Evolutionary conservation across 2,113 vertebrate genomes (phyloP).

Genomic region (Corvus cornix): DNA sequence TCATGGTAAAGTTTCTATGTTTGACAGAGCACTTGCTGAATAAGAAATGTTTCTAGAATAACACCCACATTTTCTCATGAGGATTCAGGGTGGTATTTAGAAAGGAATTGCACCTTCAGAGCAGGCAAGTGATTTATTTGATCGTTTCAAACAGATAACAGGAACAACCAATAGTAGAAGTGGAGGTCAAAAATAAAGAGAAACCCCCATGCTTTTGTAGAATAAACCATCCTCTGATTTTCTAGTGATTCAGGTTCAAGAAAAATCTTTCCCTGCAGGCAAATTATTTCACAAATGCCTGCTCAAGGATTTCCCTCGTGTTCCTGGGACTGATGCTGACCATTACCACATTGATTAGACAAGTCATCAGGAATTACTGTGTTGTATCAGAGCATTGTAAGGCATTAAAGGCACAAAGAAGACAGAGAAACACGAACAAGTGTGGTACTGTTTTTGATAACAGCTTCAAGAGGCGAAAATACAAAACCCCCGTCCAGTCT

Average conservation of each 20-base stretch:
- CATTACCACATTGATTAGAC: not conserved
- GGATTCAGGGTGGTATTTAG: not conserved
- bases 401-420: not conserved
- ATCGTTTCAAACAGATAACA: not conserved
- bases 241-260: not conserved
- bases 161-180: not conserved
- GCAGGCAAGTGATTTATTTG: not conserved
- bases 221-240: not conserved
- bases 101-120: not conserved
- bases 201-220: not conserved
- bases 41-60: not conserved
- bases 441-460: not conserved
- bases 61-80: not conserved
- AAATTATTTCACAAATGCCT: not conserved
- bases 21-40: not conserved
- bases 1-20: not conserved
- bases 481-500: not conserved
- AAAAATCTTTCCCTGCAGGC: not conserved
- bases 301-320: not conserved
- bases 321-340: not conserved
- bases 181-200: not conserved
- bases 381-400: not conserved
- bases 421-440: not conserved
- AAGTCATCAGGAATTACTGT: not conserved
- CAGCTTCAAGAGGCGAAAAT: not conserved